Evolutionary conservation across 1,140 invertebrate species (phyloP).

Genomic region (Periplaneta americana): DNA sequence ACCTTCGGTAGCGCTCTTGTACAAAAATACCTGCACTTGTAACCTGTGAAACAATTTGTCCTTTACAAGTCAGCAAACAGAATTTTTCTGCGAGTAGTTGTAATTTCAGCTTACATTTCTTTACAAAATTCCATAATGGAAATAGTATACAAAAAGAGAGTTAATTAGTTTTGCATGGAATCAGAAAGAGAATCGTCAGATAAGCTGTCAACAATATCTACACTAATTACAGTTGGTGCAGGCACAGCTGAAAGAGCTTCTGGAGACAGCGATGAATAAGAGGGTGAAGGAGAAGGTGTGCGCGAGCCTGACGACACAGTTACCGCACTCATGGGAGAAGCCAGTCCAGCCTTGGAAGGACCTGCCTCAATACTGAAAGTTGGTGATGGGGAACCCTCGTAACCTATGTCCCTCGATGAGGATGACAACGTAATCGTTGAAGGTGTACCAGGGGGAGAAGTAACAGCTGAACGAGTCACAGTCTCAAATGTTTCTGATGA

Average conservation of each 20-base stretch:
- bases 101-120: too few relatives aligned
- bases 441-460: not conserved
- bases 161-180: too few relatives aligned
- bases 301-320: not conserved
- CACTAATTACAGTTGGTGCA: not conserved
- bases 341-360: not conserved
- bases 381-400: not conserved
- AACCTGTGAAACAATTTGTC: too few relatives aligned
- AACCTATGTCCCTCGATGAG: not conserved
- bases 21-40: too few relatives aligned
- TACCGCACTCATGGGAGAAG: not conserved
- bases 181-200: too few relatives aligned
- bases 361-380: not conserved
- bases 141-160: too few relatives aligned
- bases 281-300: not conserved
- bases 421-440: not conserved
- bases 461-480: not conserved
- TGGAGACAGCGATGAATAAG: not conserved
- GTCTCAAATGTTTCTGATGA: not conserved
- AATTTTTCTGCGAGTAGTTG: too few relatives aligned
- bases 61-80: too few relatives aligned
- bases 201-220: too few relatives aligned
- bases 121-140: too few relatives aligned
- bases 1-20: too few relatives aligned
- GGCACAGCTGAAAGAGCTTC: not conserved